Percentiles rank a stretch among this genome's conserved stretches.
These are phyloP conservation scores for Onthophagus sagittarius DNA, from an alignment of 2,888 invertebrate species.

Conservation along the genomic window DNA sequence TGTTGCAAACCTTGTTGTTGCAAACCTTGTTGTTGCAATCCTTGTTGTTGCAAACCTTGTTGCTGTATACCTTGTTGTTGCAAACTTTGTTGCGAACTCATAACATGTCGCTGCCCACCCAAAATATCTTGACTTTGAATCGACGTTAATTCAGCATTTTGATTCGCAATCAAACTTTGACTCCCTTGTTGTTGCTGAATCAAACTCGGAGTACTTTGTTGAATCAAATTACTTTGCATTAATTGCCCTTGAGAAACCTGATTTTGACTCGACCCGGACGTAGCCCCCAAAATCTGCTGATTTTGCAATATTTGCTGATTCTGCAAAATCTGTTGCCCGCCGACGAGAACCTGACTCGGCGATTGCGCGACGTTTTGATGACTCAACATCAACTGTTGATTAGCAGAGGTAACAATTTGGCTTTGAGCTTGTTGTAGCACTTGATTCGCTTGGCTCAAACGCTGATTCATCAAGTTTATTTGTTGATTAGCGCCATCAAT, in stretches of 20 bases:
- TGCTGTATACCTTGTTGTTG: constrained; percentile 52
- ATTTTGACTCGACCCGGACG: not conserved
- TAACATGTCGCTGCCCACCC: constrained; percentile 34
- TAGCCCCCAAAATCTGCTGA: constrained; percentile 36
- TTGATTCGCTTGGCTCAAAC: constrained; percentile 25
- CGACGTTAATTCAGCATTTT: constrained; percentile 22
- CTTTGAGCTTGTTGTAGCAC: constrained; percentile 19
- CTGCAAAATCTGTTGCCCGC: constrained; percentile 19
- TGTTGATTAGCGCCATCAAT: constrained; percentile 28
- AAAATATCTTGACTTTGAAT: constrained; percentile 43
- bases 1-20: constrained; percentile 46
- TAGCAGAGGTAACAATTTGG: constrained; percentile 33
- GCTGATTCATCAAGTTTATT: constrained; percentile 31
- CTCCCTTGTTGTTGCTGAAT: constrained; percentile 43
- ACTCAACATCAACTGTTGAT: constrained; percentile 33
- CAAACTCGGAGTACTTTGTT: not conserved
- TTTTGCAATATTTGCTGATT: constrained; percentile 44
- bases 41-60: constrained; percentile 23
- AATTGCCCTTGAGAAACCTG: constrained; percentile 43
- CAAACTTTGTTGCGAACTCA: constrained; percentile 52
- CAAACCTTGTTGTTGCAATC: no score
- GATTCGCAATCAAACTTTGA: constrained; percentile 35
- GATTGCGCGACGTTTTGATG: constrained; percentile 33
- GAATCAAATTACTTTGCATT: constrained; percentile 27
- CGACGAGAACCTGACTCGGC: not conserved